These are phyloP conservation scores for Typhlomys cinereus DNA, from an alignment of 2,113 vertebrate genomes.

Conservation along the genomic window DNA sequence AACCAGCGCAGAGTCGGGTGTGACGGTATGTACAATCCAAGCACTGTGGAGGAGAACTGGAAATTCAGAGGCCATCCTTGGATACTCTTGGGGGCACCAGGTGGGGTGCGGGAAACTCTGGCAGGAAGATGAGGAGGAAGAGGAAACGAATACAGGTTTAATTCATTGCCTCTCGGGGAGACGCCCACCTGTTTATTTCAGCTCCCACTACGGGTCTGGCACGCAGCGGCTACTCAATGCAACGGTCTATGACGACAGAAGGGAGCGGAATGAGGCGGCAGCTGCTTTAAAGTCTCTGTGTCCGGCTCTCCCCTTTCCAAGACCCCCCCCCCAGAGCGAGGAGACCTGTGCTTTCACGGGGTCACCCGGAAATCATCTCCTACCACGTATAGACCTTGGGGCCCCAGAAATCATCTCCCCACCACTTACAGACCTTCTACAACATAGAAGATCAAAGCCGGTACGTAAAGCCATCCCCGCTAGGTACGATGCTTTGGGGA, in stretches of 20 bases:
- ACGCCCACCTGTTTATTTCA: neutral
- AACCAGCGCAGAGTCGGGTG: too few species aligned
- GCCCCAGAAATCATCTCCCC: neutral
- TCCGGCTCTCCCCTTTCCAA: neutral
- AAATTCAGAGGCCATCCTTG: too few species aligned
- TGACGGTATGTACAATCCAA: too few species aligned
- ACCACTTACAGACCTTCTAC: conserved; percentile 6
- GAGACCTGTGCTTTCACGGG: neutral
- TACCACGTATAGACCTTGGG: conserved; percentile 34
- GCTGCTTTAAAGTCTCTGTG: neutral
- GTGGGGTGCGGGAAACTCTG: too few species aligned
- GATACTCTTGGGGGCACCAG: too few species aligned
- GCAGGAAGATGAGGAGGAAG: neutral
- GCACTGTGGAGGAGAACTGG: too few species aligned
- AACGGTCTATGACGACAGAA: neutral
- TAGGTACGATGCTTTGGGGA: neutral
- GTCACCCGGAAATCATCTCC: neutral
- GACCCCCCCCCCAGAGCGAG: neutral
- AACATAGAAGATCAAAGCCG: neutral
- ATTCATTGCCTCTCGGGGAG: neutral
- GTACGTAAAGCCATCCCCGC: neutral
- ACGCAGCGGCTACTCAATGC: neutral
- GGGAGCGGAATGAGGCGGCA: neutral
- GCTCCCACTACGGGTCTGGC: neutral
- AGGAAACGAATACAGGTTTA: rapidly evolving